Percentiles rank a stretch among this genome's conserved stretches.
These are phyloP conservation scores for Idaea aversata DNA, from an alignment of 2,888 invertebrate genomes.

Conservation along the genomic window DNA sequence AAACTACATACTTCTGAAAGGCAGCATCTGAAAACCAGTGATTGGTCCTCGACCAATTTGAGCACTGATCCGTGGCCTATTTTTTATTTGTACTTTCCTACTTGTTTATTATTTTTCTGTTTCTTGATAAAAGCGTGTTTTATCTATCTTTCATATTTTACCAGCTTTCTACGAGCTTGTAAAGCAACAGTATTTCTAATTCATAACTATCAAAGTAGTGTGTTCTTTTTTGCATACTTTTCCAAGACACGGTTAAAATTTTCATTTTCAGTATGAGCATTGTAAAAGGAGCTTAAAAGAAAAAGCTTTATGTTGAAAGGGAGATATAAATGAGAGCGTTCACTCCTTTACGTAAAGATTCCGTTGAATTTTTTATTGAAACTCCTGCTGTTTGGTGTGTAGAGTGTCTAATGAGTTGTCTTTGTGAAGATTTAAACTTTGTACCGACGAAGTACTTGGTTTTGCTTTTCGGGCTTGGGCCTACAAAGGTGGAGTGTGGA, in stretches of 20 bases:
- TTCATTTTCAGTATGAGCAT: conserved; percentile 12
- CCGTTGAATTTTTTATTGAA: conserved; percentile 58
- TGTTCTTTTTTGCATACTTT: not conserved
- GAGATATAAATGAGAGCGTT: conserved; percentile 52
- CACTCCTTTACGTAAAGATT: conserved; percentile 48
- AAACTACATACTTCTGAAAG: too few relatives aligned
- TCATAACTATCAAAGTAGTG: not conserved
- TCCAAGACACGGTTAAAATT: not conserved
- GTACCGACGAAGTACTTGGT: conserved; percentile 39
- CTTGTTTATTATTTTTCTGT: too few relatives aligned
- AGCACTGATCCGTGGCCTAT: too few relatives aligned
- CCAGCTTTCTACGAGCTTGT: not conserved
- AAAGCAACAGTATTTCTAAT: not conserved
- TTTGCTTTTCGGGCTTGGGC: conserved; percentile 34
- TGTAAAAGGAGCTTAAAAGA: conserved; percentile 45
- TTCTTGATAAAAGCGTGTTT: not conserved
- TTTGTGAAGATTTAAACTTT: conserved; percentile 54
- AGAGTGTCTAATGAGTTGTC: conserved; percentile 63
- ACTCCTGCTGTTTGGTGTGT: conserved; percentile 52
- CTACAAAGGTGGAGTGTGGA: conserved; percentile 16
- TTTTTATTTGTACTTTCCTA: too few relatives aligned
- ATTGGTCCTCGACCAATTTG: too few relatives aligned
- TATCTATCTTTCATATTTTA: not conserved
- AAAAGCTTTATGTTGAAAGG: conserved; percentile 62
- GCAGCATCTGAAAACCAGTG: too few relatives aligned